phyloP scores from a whole-genome alignment of 2,888 invertebrate species.

The Tipula vernalis region DNA sequence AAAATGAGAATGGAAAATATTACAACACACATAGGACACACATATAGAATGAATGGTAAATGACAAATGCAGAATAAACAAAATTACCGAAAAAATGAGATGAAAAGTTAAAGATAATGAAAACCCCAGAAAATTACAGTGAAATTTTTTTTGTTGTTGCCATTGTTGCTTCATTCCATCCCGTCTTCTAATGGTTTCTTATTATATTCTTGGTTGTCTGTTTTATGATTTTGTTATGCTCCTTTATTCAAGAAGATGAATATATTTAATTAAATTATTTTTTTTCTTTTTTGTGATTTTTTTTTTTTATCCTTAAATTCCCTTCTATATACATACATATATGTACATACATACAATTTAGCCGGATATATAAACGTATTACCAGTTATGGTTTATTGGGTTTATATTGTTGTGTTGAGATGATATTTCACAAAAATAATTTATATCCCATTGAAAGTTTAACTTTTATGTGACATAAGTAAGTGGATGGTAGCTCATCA shows the following conservation, averaged over 20 bases:
- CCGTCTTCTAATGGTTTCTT: not conserved
- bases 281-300: not conserved
- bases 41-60: not conserved
- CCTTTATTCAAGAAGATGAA: not conserved
- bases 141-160: not conserved
- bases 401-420: not conserved
- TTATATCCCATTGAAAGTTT: not conserved
- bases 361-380: not conserved
- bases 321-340: not conserved
- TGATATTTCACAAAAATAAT: not conserved
- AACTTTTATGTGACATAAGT: not conserved
- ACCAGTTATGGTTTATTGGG: not conserved
- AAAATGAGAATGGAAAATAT: not conserved
- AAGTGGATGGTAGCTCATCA: not conserved
- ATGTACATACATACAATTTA: too few relatives aligned
- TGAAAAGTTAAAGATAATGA: not conserved
- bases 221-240: not conserved
- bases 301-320: not conserved
- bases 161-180: not conserved
- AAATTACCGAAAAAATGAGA: not conserved
- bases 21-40: not conserved
- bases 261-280: not conserved
- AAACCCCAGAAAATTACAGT: not conserved
- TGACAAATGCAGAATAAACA: slow-evolving; percentile 4
- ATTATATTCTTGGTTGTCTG: not conserved